Base-by-base conservation (phyloP, 23 tunicate genomes). In the Ascidia mentula region DNA sequence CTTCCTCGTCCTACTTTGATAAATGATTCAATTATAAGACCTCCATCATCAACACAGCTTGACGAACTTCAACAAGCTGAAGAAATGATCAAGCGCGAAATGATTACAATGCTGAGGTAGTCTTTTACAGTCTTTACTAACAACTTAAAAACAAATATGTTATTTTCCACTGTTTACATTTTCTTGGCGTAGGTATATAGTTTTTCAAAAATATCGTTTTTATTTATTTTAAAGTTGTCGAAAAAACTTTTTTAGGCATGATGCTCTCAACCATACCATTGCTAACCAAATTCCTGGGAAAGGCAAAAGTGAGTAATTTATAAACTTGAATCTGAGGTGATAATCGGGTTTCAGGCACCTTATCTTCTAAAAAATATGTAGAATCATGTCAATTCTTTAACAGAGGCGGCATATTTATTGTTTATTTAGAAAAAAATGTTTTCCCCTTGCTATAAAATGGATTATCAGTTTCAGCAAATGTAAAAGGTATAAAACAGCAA, bases 1-100 rank as follows among this genome's bases (percentile, higher is more conserved):
- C 86, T 96, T 28, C 99, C 99, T 9, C 81, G 99, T 9, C 99
- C 99, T 4, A 80, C 94, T 17, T 59, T 85, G 18, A 87, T 96
- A 34, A 91, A 91, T 65, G 99, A 96, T 30, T 72, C 92, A 7
- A 75, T 91, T 30, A 75, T 96, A 8, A 77, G 99, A 24, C 78
- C 80, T n/a, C 46, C 82, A 7, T 35, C 87, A 12, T 45, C 77
- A 32, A 38, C 90, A 0, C 83, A 88, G 26, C 72, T 96, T 37
- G 83, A 83, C 31, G 90, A 84, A 35, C 31, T 91, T 32, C 99
- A 96, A 75, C 70, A 59, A 18, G 99, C 99, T 9, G 99, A 96
- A 74, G 99, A 96, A 78, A 65, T 82, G 40, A 96, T 96, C 28
- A 96, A 96, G 72, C 76, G 80, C 40, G 99, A 96, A 78, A 96